Evolutionary conservation across 2,113 vertebrate genomes (phyloP), one percentile per base, ranked within the genome.

Genomic region (Lampris incognitus): DNA sequence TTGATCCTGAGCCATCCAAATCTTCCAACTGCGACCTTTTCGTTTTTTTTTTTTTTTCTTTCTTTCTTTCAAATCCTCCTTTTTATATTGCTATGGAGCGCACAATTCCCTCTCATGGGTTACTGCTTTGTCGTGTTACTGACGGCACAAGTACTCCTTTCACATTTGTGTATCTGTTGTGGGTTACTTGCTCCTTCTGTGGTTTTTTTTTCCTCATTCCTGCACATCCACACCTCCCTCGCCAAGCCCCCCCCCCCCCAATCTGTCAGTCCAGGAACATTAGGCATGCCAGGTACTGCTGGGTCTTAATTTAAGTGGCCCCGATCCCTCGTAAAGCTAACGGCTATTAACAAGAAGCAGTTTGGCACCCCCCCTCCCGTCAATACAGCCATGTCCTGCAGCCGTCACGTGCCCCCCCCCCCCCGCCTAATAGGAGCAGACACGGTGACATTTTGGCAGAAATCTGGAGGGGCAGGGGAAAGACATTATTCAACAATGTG

Each of bases 371-470:
- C 77, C 80, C 85, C 56, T 4, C 13, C 9, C 6, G 76, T 84
- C 79, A 86, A 79, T 81, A 77, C 66, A 75, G 3, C 56, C 69
- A 52, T 7, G 67, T 85, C 79, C 72, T 5, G 5, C 70, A 70
- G 74, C 70, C 57, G 48, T 77, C 81, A 78, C 49, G 3, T 0
- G 44, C 66, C 61, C 68, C 24, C 24, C 24, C 24, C 24, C 24
- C 24, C 63, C 55, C 3, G 46, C 74, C 65, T 86, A 90, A 88
- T 87, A 38, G 75, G 80, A 90, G 62, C 9, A 0, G 82, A 91
- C 81, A 70, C 51, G 77, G 83, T 74, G 81, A 86, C 83, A 79
- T 73, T 85, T 88, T 92, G 85, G 85, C 87, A 87, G 83, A 52
- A 54, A 60, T 42, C 41, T 6, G 57, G 44, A 13, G 54, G 80